A percentile compares a stretch with the other conserved stretches of the same genome.
Conservation (phyloP, 2,888 invertebrate species). For the Coenonympha glycerion region DNA sequence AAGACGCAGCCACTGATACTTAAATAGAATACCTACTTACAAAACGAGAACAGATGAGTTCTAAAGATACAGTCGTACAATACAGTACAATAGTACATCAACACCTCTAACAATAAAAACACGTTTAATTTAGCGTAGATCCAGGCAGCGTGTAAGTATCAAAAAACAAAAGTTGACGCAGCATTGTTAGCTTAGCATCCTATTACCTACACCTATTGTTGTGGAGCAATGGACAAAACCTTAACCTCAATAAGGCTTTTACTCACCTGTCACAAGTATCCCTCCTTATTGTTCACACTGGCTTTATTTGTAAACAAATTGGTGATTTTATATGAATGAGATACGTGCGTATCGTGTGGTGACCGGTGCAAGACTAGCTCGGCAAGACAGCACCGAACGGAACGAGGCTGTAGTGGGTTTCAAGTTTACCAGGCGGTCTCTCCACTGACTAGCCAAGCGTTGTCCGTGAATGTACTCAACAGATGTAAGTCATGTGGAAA, state of each 20-base stretch:
- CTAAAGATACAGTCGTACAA: background rate
- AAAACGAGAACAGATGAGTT: background rate
- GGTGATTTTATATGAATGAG: constrained; percentile 26
- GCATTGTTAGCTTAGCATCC: constrained; percentile 49
- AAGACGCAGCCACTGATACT: background rate
- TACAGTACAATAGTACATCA: background rate
- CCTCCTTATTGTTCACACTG: constrained; percentile 53
- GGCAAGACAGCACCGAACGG: constrained; percentile 10
- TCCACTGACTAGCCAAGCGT: constrained; percentile 28
- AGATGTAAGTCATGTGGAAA: constrained; percentile 17
- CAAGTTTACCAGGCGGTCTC: constrained; percentile 49
- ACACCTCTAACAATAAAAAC: constrained; percentile 8
- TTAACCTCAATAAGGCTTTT: constrained; percentile 52
- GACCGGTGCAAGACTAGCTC: constrained; percentile 52
- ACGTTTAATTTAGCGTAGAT: constrained; percentile 33
- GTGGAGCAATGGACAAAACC: constrained; percentile 36
- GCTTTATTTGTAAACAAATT: constrained; percentile 63
- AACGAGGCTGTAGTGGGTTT: constrained; percentile 45
- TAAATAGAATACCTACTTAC: background rate
- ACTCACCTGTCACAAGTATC: constrained; percentile 64
- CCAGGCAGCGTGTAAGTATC: constrained; percentile 12
- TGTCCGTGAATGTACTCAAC: constrained; percentile 20
- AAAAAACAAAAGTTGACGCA: constrained; percentile 47
- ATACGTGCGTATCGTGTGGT: constrained; percentile 48
- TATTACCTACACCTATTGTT: background rate